These are phyloP conservation scores for Temnothorax ravouxi DNA, from an alignment of 2,888 invertebrate genomes.

Conservation along the genomic window DNA sequence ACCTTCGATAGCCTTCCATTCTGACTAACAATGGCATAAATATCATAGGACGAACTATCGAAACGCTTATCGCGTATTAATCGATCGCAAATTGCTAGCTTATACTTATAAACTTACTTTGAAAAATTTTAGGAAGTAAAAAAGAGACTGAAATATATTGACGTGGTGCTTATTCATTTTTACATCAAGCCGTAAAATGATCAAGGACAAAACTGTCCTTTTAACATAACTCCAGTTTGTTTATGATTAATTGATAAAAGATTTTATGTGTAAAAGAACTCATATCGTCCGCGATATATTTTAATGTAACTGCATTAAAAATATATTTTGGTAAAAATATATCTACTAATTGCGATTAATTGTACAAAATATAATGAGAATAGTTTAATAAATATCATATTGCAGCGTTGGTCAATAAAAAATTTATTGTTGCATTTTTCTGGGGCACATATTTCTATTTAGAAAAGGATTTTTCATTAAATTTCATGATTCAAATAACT, in stretches of 20 bases:
- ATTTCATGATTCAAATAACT: conserved; percentile 14
- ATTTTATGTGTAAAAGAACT: background rate
- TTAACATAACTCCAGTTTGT: background rate
- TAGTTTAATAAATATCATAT: background rate
- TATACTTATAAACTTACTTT: background rate
- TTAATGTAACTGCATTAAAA: background rate
- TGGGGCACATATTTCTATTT: background rate
- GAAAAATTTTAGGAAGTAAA: background rate
- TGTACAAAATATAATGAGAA: conserved; percentile 17
- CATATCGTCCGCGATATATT: background rate
- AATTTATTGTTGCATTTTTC: background rate
- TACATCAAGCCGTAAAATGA: background rate
- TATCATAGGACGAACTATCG: background rate
- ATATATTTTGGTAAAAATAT: background rate
- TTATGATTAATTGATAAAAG: background rate
- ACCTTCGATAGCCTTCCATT: background rate
- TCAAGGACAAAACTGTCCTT: background rate
- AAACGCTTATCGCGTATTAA: background rate
- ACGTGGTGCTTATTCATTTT: background rate
- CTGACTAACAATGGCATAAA: conserved; percentile 4
- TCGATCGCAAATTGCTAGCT: conserved; percentile 2
- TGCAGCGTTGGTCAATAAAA: background rate
- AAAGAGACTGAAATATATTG: background rate
- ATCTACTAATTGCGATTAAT: background rate
- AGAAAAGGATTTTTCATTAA: background rate